A percentile compares a stretch with the other conserved stretches of the same genome.
Evolutionary conservation across 2,113 vertebrate genomes (phyloP).

Genomic region (Hydropotes inermis): DNA sequence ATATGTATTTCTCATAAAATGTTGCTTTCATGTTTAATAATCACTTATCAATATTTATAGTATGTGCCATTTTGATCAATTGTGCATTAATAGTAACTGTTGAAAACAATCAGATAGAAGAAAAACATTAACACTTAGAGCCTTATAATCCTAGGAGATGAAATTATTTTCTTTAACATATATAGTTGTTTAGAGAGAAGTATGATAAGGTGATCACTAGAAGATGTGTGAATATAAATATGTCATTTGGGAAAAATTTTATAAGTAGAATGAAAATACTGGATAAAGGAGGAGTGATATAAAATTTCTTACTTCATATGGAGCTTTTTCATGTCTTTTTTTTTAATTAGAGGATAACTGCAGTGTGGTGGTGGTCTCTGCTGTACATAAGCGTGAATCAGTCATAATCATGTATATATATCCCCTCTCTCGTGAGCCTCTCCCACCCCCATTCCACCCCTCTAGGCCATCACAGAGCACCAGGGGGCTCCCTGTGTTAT

Average conservation of each 20-base stretch:
- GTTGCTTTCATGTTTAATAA: neutral
- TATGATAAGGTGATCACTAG: neutral
- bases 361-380: neutral
- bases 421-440: neutral
- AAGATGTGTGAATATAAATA: neutral
- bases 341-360: neutral
- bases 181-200: neutral
- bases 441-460: neutral
- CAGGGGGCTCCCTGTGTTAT: neutral
- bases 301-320: neutral
- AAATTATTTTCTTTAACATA: neutral
- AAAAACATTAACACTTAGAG: neutral
- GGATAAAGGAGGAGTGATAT: neutral
- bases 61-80: neutral
- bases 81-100: neutral
- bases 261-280: neutral
- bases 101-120: neutral
- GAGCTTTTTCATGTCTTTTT: neutral
- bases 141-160: neutral
- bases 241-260: neutral
- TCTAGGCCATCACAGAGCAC: neutral
- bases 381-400: accelerated
- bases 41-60: neutral
- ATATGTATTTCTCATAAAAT: neutral
- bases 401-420: neutral